phyloP scores from a whole-genome alignment of 2,797 vertebrate genomes.

The Tapirus indicus region DNA sequence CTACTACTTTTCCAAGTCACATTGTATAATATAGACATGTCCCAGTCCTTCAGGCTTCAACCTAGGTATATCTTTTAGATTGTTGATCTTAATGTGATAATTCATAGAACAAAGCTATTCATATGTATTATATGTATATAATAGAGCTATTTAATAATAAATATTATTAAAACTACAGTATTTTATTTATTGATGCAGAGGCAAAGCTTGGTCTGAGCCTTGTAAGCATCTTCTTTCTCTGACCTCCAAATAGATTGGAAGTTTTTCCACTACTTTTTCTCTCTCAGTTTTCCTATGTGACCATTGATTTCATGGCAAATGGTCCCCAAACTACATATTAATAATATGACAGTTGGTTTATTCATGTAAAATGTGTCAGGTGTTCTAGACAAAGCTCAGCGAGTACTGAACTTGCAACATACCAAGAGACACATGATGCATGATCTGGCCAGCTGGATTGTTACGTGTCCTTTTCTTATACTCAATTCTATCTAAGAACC shows the following conservation, averaged over 20 bases:
- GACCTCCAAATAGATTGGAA: neutral
- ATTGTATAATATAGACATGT: neutral
- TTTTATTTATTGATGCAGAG: neutral
- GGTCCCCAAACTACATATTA: neutral
- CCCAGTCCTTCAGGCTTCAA: neutral
- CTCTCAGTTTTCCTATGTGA: neutral
- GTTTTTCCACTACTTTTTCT: neutral
- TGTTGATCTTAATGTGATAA: neutral
- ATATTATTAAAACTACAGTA: neutral
- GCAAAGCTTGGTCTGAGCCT: neutral
- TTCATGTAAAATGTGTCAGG: neutral
- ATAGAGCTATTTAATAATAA: neutral
- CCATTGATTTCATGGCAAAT: neutral
- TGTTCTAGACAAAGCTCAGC: neutral
- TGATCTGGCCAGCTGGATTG: neutral
- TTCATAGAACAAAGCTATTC: neutral
- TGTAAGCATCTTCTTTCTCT: conserved; percentile 1
- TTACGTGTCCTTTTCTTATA: neutral
- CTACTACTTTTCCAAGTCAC: neutral
- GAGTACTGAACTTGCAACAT: neutral
- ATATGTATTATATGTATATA: neutral
- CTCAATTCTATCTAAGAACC: neutral
- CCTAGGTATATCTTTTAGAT: neutral
- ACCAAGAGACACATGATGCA: neutral
- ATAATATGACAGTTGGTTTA: neutral